These are phyloP conservation scores for Enteromius trimaculatus DNA, from an alignment of 2,797 vertebrate genomes.

Conservation along the genomic window DNA sequence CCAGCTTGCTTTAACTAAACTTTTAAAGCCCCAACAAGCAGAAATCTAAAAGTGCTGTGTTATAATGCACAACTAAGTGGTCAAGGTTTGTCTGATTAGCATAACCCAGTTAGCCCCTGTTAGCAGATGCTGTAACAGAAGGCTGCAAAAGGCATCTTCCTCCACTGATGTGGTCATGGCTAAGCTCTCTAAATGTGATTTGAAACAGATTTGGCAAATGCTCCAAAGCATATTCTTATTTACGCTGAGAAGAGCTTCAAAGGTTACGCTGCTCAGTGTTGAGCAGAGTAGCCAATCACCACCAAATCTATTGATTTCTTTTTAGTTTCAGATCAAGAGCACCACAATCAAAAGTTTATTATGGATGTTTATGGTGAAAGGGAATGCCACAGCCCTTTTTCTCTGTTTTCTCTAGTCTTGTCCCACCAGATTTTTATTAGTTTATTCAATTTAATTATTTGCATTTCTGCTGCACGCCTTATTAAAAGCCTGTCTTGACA, in stretches of 20 bases:
- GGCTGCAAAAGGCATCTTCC: not conserved
- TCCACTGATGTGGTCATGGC: not conserved
- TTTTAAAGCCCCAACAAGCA: slow-evolving; percentile 3
- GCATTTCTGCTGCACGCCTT: not conserved
- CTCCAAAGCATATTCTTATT: not conserved
- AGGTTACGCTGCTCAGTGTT: not conserved
- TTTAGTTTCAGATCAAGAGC: not conserved
- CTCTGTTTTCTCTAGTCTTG: not conserved
- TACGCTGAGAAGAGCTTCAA: not conserved
- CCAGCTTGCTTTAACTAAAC: not conserved
- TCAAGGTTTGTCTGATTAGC: not conserved
- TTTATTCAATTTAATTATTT: not conserved
- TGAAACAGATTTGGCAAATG: not conserved
- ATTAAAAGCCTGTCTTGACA: not conserved
- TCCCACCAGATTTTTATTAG: not conserved
- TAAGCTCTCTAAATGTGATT: not conserved
- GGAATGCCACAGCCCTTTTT: not conserved
- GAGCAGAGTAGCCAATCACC: not conserved
- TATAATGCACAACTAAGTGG: not conserved
- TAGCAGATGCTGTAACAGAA: not conserved
- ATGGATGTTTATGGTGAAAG: not conserved
- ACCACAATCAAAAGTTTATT: not conserved
- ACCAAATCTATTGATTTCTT: not conserved
- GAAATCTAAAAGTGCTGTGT: not conserved
- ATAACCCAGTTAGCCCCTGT: not conserved